phyloP scores from a whole-genome alignment of 2,113 vertebrate species.

The Craseonycteris thonglongyai region DNA sequence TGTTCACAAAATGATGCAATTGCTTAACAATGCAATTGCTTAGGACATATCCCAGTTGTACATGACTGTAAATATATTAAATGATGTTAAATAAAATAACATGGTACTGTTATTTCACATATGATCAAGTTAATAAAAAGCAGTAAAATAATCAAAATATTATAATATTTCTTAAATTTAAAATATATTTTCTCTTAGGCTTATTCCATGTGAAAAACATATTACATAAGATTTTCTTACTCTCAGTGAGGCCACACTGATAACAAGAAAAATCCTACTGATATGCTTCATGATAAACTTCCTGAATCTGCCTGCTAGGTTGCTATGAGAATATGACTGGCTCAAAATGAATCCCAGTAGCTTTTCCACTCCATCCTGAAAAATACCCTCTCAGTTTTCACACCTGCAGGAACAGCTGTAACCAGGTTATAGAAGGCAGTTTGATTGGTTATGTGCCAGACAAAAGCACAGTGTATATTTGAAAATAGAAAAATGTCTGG shows the following conservation, averaged over 20 bases:
- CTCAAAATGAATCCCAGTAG: constrained; percentile 51
- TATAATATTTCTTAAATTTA: background rate
- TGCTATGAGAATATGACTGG: constrained; percentile 46
- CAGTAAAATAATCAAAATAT: background rate
- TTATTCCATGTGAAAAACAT: background rate
- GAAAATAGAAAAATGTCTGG: constrained; percentile 45
- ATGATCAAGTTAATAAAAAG: background rate
- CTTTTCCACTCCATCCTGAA: constrained; percentile 1
- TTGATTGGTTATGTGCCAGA: constrained; percentile 41
- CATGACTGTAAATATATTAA: background rate
- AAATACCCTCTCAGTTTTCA: constrained; percentile 9
- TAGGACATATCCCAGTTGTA: background rate
- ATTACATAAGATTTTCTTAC: background rate
- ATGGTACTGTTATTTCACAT: background rate
- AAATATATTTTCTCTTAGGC: background rate
- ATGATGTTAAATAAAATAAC: background rate
- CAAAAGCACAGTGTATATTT: constrained; percentile 26
- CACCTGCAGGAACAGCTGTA: constrained; percentile 50
- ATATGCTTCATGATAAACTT: constrained; percentile 25
- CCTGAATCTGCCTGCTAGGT: background rate
- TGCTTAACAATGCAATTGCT: background rate
- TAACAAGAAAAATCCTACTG: constrained; percentile 24
- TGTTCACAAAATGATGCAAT: background rate
- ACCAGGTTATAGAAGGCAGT: constrained; percentile 56
- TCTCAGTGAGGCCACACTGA: background rate